Percentiles rank a stretch among this genome's conserved stretches.
phyloP scores from a whole-genome alignment of 1,140 invertebrate species.

The Periplaneta americana region DNA sequence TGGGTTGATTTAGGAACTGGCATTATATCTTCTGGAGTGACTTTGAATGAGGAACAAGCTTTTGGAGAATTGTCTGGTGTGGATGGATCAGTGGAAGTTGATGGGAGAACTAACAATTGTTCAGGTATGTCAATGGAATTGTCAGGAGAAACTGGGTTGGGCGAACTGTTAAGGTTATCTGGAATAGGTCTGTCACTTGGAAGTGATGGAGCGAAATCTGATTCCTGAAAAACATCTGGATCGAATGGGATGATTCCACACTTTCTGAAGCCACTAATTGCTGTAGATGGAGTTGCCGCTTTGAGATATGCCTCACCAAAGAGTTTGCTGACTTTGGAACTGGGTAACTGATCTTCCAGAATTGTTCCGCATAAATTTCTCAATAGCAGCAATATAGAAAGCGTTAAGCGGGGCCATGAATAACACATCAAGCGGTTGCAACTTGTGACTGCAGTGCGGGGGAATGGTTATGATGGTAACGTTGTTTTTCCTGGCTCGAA shows the following conservation, averaged over 20 bases:
- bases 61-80: background rate
- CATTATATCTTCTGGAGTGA: background rate
- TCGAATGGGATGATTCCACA: slow-evolving; percentile 29
- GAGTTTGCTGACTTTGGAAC: slow-evolving; percentile 29
- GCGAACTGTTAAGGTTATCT: background rate
- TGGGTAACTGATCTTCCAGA: slow-evolving; percentile 29
- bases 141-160: background rate
- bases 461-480: slow-evolving; percentile 27
- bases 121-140: background rate
- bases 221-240: slow-evolving; percentile 27
- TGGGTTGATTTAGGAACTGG: background rate
- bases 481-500: slow-evolving; percentile 24
- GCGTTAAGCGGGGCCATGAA: slow-evolving; percentile 34
- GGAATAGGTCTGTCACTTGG: background rate
- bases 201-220: slow-evolving; percentile 3
- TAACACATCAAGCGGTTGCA: slow-evolving; percentile 38
- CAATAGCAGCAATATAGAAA: slow-evolving; percentile 24
- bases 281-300: slow-evolving; percentile 29
- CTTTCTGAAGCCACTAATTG: slow-evolving; percentile 25
- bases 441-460: slow-evolving; percentile 32
- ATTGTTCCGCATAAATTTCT: slow-evolving; percentile 28
- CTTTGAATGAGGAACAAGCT: background rate
- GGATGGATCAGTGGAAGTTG: background rate
- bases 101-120: background rate
- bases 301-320: slow-evolving; percentile 31